These are phyloP conservation scores for Mastomys natalensis DNA, from an alignment of 2,113 vertebrate species.

Conservation along the genomic window DNA sequence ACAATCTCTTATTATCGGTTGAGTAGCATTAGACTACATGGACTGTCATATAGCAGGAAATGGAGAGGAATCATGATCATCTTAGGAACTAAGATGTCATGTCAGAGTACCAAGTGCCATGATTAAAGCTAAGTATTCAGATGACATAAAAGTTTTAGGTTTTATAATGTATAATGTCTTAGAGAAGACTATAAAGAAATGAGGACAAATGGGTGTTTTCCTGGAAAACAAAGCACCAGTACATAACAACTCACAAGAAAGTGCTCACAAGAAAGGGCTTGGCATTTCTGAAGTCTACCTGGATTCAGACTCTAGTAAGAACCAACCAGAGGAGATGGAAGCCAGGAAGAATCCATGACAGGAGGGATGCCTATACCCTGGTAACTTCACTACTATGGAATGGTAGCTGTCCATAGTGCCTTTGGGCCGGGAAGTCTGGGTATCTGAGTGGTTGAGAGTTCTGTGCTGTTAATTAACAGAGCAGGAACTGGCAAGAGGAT, in stretches of 20 bases:
- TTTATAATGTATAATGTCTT: not conserved
- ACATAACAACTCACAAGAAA: not conserved
- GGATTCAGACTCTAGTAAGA: not conserved
- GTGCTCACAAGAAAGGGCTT: not conserved
- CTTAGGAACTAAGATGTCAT: not conserved
- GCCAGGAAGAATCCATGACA: not conserved
- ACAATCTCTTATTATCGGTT: not conserved
- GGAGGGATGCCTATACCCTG: not conserved
- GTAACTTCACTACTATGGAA: not conserved
- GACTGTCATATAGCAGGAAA: not conserved
- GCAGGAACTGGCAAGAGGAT: not conserved
- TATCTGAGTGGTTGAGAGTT: not conserved
- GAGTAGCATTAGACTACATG: too few species aligned
- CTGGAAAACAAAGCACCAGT: not conserved
- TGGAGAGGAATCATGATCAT: not conserved
- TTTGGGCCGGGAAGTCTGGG: not conserved
- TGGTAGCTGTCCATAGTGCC: too few species aligned
- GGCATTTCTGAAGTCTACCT: not conserved
- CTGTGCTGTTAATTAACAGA: not conserved
- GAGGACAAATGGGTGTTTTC: not conserved
- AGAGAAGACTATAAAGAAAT: not conserved
- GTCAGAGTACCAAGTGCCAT: not conserved
- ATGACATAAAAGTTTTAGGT: constrained; percentile 12
- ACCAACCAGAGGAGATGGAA: not conserved
- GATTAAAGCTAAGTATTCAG: not conserved